Evolutionary conservation across 2,888 invertebrate species (phyloP), one percentile per base, ranked within the genome.

Genomic region (Hirtodrosophila confusa): DNA sequence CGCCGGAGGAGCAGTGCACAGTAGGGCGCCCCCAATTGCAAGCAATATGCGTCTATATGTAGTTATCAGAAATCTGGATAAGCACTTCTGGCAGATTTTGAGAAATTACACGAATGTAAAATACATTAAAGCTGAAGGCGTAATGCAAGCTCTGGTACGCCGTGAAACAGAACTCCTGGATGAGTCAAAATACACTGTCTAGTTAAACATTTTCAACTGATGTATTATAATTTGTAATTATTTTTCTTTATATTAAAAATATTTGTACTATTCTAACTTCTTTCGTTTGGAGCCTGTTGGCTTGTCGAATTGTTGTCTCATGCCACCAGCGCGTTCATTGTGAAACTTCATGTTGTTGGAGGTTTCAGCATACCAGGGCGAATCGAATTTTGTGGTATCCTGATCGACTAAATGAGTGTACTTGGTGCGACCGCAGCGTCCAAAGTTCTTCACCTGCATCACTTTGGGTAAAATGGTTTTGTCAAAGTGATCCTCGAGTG

Each of bases 401-500:
- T 99, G 99, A 92, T 99, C 99, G 0, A 99, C 99, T 89, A 99
- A 93, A 92, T 99, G 99, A 0, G 99, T 99, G 92, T 99, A 99
- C 90, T 99, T 99, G 0, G 99, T 99, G 53, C 99, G 94, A 4
- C 99, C 99, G 50, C 99, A 99, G 2, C 99, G 95, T 9, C 99
- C 99, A 92, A 99, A 99, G 93, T 99, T 99, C 93, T 99, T 99
- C 41, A 99, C 99, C 94, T 99, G 99, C 99, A 99, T 99, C 80
- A 99, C 99, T 93, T 99, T 99, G 1, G 99, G 99, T 69, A 99
- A 91, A 77, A 99, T 97, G 29, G 99, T 98, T 92, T 99, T 99
- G 91, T 99, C 98, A 91, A 99, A 99, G 91, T 99, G 98, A 94
- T 99, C 99, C 87, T 99, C 99, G 86, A 99, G 92, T 0, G 99